These are phyloP conservation scores for Sarotherodon lohbergeri DNA, from an alignment of 2,113 vertebrate species.

Conservation along the genomic window DNA sequence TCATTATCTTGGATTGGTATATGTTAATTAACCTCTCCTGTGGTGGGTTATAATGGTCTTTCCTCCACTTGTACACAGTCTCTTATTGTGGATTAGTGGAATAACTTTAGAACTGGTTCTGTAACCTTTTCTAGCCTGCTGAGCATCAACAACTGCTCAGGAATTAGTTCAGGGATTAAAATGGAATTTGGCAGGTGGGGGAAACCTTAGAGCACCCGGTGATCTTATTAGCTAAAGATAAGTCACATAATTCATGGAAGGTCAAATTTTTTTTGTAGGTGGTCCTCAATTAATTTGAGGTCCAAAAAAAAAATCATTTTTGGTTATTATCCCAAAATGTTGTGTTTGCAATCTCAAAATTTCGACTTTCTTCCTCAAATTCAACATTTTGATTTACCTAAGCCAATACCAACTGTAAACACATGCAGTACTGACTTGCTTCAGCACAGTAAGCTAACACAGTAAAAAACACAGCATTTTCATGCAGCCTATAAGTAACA, in stretches of 20 bases:
- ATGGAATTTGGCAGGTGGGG: fast-evolving
- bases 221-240: not conserved
- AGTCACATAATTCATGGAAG: not conserved
- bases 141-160: not conserved
- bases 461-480: not conserved
- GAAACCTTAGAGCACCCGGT: not conserved
- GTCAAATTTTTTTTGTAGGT: not conserved
- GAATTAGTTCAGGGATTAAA: not conserved
- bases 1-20: not conserved
- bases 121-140: not conserved
- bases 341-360: not conserved
- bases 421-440: not conserved
- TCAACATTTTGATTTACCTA: not conserved
- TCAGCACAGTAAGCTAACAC: not conserved
- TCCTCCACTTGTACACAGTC: not conserved
- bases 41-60: not conserved
- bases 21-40: not conserved
- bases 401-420: not conserved
- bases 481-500: not conserved
- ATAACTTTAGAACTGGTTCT: not conserved
- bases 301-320: not conserved
- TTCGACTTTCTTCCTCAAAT: not conserved
- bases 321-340: not conserved
- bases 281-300: not conserved
- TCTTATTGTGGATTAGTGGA: not conserved